These are phyloP conservation scores for Halcyon malimbica DNA, from an alignment of 2,113 vertebrate genomes.

Conservation along the genomic window DNA sequence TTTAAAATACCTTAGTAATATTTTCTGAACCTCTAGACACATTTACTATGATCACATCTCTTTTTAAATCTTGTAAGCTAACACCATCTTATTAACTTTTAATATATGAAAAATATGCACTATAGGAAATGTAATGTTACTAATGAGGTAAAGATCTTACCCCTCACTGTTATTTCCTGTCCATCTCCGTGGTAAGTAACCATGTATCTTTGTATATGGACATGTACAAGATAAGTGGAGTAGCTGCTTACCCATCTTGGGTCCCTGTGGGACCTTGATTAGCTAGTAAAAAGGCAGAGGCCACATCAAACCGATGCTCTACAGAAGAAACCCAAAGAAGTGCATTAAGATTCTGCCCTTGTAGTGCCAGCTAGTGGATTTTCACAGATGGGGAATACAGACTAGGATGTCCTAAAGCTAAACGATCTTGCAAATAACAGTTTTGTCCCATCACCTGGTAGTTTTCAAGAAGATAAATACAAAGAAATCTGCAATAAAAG, in stretches of 20 bases:
- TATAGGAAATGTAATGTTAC: conserved; percentile 43
- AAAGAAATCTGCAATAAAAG: neutral
- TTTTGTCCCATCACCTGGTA: neutral
- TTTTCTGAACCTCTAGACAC: neutral
- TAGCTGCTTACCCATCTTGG: conserved; percentile 53
- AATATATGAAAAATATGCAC: conserved; percentile 58
- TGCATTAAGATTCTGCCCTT: conserved; percentile 50
- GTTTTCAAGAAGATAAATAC: neutral
- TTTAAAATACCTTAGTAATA: neutral
- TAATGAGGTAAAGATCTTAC: conserved; percentile 58
- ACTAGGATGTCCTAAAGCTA: neutral
- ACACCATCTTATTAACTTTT: conserved; percentile 62
- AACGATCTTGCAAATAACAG: neutral
- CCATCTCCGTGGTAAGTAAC: conserved; percentile 54
- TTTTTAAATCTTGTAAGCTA: conserved; percentile 17
- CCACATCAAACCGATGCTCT: conserved; percentile 12
- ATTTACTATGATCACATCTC: neutral
- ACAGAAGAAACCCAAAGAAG: neutral
- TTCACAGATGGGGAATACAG: conserved; percentile 12
- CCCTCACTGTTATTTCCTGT: conserved; percentile 56
- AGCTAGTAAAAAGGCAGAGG: conserved; percentile 40
- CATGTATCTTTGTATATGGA: conserved; percentile 59
- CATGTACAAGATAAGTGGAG: conserved; percentile 44
- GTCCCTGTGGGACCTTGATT: conserved; percentile 44
- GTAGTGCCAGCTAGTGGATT: conserved; percentile 43